These are phyloP conservation scores for Craseonycteris thonglongyai DNA, from an alignment of 2,113 vertebrate genomes.

Conservation along the genomic window DNA sequence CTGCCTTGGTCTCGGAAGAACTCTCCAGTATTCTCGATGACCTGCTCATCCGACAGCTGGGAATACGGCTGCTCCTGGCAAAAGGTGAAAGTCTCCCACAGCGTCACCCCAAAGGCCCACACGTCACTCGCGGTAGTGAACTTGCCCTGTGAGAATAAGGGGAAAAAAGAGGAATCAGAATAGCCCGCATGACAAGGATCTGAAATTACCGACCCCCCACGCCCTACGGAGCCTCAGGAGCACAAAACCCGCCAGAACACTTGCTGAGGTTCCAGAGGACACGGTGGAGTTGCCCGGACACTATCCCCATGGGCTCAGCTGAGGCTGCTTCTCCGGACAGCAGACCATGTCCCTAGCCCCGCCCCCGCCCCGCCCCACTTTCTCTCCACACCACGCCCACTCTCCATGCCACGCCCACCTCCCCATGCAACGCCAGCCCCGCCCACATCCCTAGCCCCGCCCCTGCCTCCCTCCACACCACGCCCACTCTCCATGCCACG, in stretches of 20 bases:
- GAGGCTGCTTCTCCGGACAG: not conserved
- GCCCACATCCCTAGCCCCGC: not conserved
- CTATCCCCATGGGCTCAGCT: not conserved
- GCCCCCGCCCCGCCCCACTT: not conserved
- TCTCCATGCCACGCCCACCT: no score
- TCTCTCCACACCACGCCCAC: conserved; percentile 79
- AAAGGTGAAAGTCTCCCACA: conserved; percentile 96
- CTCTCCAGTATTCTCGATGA: conserved; percentile 97
- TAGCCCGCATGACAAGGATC: not conserved
- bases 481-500: no score
- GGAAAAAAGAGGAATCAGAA: not conserved
- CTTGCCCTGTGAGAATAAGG: conserved; percentile 85
- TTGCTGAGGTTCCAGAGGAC: not conserved
- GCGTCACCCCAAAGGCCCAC: conserved; percentile 94
- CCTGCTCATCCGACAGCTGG: conserved; percentile 94
- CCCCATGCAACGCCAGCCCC: no score
- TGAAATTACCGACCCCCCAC: no score
- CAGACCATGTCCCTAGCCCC: not conserved
- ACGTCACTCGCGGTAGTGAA: conserved; percentile 97
- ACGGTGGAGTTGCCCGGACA: not conserved
- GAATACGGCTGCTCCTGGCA: conserved; percentile 95
- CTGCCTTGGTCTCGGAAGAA: conserved; percentile 95
- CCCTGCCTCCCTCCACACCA: conserved; percentile 84
- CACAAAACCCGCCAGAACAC: no score
- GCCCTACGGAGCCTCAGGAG: no score